Conservation (phyloP, 2,113 vertebrate genomes). For the Campylomormyrus tamandua region DNA sequence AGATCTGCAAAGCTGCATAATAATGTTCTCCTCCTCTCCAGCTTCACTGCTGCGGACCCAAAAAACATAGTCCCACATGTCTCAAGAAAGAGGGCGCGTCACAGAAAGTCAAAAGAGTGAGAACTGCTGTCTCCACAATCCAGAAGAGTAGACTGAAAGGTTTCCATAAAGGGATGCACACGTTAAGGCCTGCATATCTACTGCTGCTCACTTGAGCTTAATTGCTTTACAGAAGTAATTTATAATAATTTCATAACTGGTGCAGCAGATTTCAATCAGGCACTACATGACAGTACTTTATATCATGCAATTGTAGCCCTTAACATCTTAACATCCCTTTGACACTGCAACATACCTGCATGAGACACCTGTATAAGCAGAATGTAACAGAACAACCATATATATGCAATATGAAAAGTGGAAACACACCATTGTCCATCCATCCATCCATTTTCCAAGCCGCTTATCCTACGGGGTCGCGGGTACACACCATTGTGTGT, state of each 20-base stretch:
- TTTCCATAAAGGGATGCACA: not conserved
- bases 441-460: not conserved
- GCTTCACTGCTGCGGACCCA: conserved; percentile 77
- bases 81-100: conserved; percentile 37
- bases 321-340: not conserved
- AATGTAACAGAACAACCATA: not conserved
- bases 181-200: not conserved
- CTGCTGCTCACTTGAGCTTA: not conserved
- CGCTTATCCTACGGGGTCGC: too few species aligned
- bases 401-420: not conserved
- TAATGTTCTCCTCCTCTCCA: conserved; percentile 25
- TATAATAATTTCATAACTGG: not conserved
- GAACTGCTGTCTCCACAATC: not conserved
- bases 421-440: not conserved
- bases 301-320: not conserved
- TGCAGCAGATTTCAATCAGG: not conserved
- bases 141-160: not conserved
- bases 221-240: not conserved
- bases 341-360: not conserved
- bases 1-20: not conserved
- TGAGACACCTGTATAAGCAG: not conserved
- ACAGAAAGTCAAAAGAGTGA: conserved; percentile 54
- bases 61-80: conserved; percentile 60
- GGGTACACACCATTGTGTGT: not conserved
- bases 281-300: not conserved